Base-by-base conservation (phyloP, 2,113 vertebrate species). In the Zosterops borbonicus region DNA sequence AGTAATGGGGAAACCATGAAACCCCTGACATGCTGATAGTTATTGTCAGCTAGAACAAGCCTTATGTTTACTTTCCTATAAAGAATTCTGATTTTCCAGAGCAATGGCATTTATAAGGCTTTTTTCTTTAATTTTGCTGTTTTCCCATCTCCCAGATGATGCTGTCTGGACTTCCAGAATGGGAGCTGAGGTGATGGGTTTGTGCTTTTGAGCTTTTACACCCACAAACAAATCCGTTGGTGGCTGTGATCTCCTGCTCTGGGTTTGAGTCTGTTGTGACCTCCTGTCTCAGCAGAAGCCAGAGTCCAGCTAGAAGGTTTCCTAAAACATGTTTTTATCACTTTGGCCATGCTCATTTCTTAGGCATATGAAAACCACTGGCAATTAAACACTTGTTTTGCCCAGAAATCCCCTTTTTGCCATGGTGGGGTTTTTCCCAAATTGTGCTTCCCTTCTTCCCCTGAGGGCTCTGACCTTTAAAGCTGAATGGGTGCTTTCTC, bases 81-180 rank as follows among this genome's bases (percentile, higher is more conserved):
- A 74, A 83, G 93, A 76, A 91, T 64, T 55, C 59, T 23, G 20
- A 29, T 89, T 92, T 90, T 85, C 42, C 42, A 63, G 44, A 56
- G 64, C 53, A 92, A 5, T 65, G 50, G 37, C 27, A 55, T 80
- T 77, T 77, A 27, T 41, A 49, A 56, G 27, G 21, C 11, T 9
- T 55, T 63, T 58, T 39, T 37, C 33, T 73, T 90, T 31, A 16
- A 7, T 64, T 92, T 41, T 85, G 17, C 42, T 90, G 18, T 50
- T 80, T 83, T 67, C 58, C 53, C 60, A 22, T 3, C 27, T 37
- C 44, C 35, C 17, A 50, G 83, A 5, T 75, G 60, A 44, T 49
- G 23, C 60, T 44, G 13, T 71, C 53, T 53, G 46, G 49, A 39
- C 62, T 76, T 84, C 68, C 77, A 94, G 69, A 46, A 1, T 33